Evolutionary conservation across 2,888 invertebrate species (phyloP).

Genomic region (Schrankia costaestrigalis): DNA sequence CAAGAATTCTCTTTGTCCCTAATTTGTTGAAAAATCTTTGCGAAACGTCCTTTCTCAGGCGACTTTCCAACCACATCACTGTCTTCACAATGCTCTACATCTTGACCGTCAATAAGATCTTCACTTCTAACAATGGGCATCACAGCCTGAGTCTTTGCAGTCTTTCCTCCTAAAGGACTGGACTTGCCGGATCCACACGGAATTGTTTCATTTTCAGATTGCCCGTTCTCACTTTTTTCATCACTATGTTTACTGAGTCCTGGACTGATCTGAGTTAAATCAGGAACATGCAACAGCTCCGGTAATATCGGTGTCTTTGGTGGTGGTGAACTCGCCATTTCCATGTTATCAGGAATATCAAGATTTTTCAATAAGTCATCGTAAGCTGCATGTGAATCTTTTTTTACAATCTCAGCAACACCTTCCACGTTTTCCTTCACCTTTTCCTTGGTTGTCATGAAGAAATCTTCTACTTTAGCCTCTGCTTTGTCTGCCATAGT

Average conservation of each 20-base stretch:
- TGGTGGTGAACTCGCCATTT: slow-evolving; percentile 65
- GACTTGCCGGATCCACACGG: slow-evolving; percentile 74
- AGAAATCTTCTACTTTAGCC: slow-evolving; percentile 40
- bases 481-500: slow-evolving; percentile 37
- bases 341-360: slow-evolving; percentile 58
- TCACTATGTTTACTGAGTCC: slow-evolving; percentile 68
- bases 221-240: slow-evolving; percentile 67
- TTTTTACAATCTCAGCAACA: slow-evolving; percentile 61
- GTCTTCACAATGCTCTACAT: slow-evolving; percentile 48
- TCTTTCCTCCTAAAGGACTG: slow-evolving; percentile 66
- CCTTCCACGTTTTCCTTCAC: slow-evolving; percentile 55
- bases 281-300: slow-evolving; percentile 65
- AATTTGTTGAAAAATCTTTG: slow-evolving; percentile 67
- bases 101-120: slow-evolving; percentile 57
- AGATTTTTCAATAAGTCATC: slow-evolving; percentile 56
- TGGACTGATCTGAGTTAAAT: slow-evolving; percentile 65
- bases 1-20: slow-evolving; percentile 72
- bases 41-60: slow-evolving; percentile 66
- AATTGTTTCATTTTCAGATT: slow-evolving; percentile 75
- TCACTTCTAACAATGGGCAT: slow-evolving; percentile 73
- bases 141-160: slow-evolving; percentile 70
- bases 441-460: slow-evolving; percentile 36
- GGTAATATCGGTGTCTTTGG: slow-evolving; percentile 69
- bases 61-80: slow-evolving; percentile 61
- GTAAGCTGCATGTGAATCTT: slow-evolving; percentile 54